These are phyloP conservation scores for Cecidostiba fungosa DNA, from an alignment of 2,888 invertebrate genomes.

Conservation along the genomic window DNA sequence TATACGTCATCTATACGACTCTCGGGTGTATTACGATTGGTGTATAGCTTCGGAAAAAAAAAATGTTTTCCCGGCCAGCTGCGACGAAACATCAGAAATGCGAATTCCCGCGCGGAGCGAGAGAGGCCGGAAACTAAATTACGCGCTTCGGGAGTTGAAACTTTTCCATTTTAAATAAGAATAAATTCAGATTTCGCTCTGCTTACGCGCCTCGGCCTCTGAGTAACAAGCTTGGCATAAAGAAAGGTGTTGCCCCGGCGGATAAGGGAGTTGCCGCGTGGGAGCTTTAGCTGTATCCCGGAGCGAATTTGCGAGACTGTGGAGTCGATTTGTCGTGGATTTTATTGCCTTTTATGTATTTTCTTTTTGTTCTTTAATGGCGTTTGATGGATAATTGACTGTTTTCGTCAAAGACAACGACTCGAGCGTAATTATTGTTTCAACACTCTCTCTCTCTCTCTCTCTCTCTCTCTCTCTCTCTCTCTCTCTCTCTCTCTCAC, in stretches of 20 bases:
- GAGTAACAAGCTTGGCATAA: constrained; percentile 58
- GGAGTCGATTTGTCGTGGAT: background rate
- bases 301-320: background rate
- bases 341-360: background rate
- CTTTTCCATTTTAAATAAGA: constrained; percentile 76
- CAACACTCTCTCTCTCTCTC: too few species aligned
- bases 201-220: constrained; percentile 55
- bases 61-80: background rate
- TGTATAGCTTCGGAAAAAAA: constrained; percentile 20
- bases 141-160: constrained; percentile 73
- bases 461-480: too few species aligned
- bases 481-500: too few species aligned
- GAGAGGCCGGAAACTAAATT: constrained; percentile 71
- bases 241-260: constrained; percentile 28
- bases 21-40: background rate
- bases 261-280: background rate
- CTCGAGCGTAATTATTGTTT: background rate
- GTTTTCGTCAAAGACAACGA: background rate
- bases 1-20: background rate
- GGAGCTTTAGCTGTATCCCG: background rate
- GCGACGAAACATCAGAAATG: constrained; percentile 44
- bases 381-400: background rate
- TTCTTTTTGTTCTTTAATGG: background rate
- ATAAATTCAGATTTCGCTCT: constrained; percentile 73
- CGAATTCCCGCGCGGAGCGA: constrained; percentile 23